Evolutionary conservation across 2,888 invertebrate genomes (phyloP), one percentile per base, ranked within the genome.

Genomic region (Sussaba pulchella): DNA sequence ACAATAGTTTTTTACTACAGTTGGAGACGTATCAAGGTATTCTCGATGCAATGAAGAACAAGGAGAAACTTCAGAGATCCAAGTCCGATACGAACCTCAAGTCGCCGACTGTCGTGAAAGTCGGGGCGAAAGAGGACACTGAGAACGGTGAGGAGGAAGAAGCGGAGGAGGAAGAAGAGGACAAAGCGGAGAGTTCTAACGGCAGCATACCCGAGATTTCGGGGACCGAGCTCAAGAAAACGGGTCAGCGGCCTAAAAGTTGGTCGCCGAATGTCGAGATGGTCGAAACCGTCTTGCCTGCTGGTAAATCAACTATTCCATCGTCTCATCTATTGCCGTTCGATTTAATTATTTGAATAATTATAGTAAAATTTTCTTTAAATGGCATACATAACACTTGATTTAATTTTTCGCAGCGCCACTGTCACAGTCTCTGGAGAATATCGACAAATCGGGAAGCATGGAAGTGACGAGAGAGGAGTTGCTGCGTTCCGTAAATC

Each of bases 11-110:
- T 93, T 94, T 98, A 87, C 95, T 96, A 87, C 99, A 99, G 92
- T 94, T 99, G 86, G 97, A 98, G 93, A 99, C 97, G 10, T 99
- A 99, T 92, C 96, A 98, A 93, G 99, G 98, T 79, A 99, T 99
- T 89, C 94, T 99, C 85, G 98, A 97, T 91, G 99, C 99, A 12
- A 98, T 98, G 96, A 98, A 98, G 92, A 98, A 98, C 91, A 96
- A 97, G 88, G 98, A 98, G 90, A 98, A 96, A 92, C 93, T 98
- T 86, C 98, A 97, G 93, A 94, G 98, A 84, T 98, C 98, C 75
- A 98, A 98, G 93, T 98, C 98, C 79, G 98, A 98, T 92, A 98
- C 97, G 61, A 97, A 97, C 92, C 92, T 97, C 72, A 97, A 97
- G 92, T 95, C 95, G 61, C 95, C 95, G 2, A 95, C 95, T 87